phyloP scores from a whole-genome alignment of 2,888 invertebrate species.

The Cheiracanthium punctorium region DNA sequence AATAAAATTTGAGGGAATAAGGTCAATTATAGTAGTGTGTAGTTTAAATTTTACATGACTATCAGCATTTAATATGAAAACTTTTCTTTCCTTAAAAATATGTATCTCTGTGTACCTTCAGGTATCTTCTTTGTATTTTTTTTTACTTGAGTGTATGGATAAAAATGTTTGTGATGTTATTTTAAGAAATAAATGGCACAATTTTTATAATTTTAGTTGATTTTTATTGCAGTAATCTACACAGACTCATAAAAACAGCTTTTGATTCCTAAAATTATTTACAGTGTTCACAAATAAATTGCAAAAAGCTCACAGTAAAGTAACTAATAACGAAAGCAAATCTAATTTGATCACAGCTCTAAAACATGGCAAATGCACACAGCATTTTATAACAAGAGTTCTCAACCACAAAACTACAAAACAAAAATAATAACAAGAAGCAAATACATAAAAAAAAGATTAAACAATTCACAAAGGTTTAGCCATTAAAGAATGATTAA shows the following conservation, averaged over 20 bases:
- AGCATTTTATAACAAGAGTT: slow-evolving; percentile 50
- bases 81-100: no score
- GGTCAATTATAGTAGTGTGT: no score
- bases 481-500: slow-evolving; percentile 58
- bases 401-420: slow-evolving; percentile 55
- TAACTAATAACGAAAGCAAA: slow-evolving; percentile 63
- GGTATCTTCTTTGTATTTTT: no score
- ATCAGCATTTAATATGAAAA: no score
- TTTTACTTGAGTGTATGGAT: no score
- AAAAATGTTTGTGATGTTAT: slow-evolving; percentile 40
- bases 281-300: slow-evolving; percentile 59
- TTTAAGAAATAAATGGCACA: slow-evolving; percentile 50
- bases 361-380: slow-evolving; percentile 50
- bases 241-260: slow-evolving; percentile 54
- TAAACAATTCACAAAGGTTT: slow-evolving; percentile 38
- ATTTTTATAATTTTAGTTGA: slow-evolving; percentile 39
- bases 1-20: background rate
- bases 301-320: slow-evolving; percentile 59
- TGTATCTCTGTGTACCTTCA: no score
- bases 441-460: slow-evolving; percentile 9
- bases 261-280: slow-evolving; percentile 60
- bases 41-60: no score
- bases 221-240: slow-evolving; percentile 66
- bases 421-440: slow-evolving; percentile 12
- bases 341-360: slow-evolving; percentile 67